Evolutionary conservation across 2,888 invertebrate species (phyloP).

Genomic region (Melanchra persicariae): DNA sequence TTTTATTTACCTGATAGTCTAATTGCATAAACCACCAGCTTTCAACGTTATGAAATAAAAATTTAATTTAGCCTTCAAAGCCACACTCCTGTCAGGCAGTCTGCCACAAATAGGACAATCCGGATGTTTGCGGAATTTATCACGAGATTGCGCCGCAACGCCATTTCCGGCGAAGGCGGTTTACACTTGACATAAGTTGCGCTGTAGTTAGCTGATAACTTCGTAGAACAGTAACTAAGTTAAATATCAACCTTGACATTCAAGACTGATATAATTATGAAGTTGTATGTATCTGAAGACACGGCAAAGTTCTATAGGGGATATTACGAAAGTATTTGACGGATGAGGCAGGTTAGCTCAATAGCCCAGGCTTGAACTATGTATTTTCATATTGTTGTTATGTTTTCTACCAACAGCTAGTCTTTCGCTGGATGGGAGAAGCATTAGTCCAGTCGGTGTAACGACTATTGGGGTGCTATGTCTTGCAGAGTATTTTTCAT

Average conservation of each 20-base stretch:
- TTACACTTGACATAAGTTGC: constrained; percentile 16
- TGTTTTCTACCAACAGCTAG: background rate
- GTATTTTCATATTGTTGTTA: background rate
- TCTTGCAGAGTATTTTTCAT: no score
- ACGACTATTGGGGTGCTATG: no score
- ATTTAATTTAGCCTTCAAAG: background rate
- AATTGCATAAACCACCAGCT: background rate
- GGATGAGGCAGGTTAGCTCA: background rate
- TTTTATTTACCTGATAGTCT: background rate
- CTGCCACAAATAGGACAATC: constrained; percentile 24
- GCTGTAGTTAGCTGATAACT: constrained; percentile 14
- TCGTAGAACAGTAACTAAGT: constrained; percentile 21
- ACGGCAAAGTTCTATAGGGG: background rate
- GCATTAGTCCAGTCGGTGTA: no score
- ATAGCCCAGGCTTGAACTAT: background rate
- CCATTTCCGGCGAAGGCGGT: constrained; percentile 35
- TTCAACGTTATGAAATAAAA: constrained; percentile 1
- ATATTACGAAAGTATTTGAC: background rate
- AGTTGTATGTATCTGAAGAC: background rate
- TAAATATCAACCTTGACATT: constrained; percentile 19
- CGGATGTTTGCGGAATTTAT: constrained; percentile 34
- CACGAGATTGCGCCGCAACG: constrained; percentile 40
- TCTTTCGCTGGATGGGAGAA: background rate
- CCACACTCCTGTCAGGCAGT: constrained; percentile 2
- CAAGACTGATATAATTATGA: constrained; percentile 3